Percentiles rank a stretch among this genome's conserved stretches.
phyloP scores from a whole-genome alignment of 2,888 invertebrate species.

The Neoaliturus tenellus region DNA sequence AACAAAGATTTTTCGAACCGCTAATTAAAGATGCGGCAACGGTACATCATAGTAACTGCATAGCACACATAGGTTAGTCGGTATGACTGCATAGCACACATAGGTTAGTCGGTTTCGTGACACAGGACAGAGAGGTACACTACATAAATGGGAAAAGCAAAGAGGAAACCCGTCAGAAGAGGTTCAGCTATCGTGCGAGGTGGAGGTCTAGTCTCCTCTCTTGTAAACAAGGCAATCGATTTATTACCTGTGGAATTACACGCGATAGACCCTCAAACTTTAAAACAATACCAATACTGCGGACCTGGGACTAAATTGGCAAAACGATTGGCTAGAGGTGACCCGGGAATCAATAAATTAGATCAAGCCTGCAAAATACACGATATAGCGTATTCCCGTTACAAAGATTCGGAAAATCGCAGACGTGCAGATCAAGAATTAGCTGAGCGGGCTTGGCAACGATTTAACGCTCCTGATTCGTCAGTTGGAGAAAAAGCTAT shows the following conservation, averaged over 20 bases:
- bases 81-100: not conserved
- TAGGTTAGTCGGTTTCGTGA: not conserved
- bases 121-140: not conserved
- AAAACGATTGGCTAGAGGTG: conserved; percentile 45
- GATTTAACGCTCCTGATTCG: too few species aligned
- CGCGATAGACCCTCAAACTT: too few species aligned
- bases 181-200: not conserved
- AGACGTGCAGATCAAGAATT: conserved; percentile 54
- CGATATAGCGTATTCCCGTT: conserved; percentile 58
- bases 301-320: conserved; percentile 59
- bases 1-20: too few species aligned
- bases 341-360: conserved; percentile 56
- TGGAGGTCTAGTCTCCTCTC: not conserved
- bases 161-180: not conserved
- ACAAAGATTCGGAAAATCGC: conserved; percentile 26
- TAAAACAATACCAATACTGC: conserved; percentile 59
- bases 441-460: too few species aligned
- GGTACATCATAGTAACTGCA: not conserved
- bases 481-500: too few species aligned
- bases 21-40: too few species aligned
- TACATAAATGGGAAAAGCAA: too few species aligned
- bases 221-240: conserved; percentile 51
- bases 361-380: conserved; percentile 61
- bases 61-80: not conserved
- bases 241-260: conserved; percentile 56